Evolutionary conservation across 2,797 vertebrate species (phyloP), one percentile per base, ranked within the genome.

Genomic region (Ptychobarbus kaznakovi): DNA sequence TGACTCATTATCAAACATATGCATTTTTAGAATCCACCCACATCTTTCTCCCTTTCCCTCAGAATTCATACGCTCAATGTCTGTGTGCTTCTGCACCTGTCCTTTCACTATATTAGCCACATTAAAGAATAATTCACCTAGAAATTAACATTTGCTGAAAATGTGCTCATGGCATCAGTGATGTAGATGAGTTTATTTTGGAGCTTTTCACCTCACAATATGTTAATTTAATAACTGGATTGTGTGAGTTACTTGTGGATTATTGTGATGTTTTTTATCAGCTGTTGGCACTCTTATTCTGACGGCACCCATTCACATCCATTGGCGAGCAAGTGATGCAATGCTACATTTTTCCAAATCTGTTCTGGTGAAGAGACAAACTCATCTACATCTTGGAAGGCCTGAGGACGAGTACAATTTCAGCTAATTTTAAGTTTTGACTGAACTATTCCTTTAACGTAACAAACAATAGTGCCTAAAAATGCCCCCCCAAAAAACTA

Each of bases 1-100:
- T 83, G 81, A 83, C 72, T 83, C 81, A 83, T 63, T 74, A 61
- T 74, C 40, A 73, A 73, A 65, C 28, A 65, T 51, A 38, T 75
- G 42, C 35, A 83, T 75, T 83, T 75, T 75, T 66, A 83, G 72
- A 75, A 66, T 66, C 58, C 58, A 38, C 72, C 58, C 18, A 65
- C 70, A 74, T 12, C 81, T 82, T 74, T 49, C 40, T 2, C 51
- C 58, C 81, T 66, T 83, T 40, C 53, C 44, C 46, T 40, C 32
- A 18, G 46, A 70, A 66, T 25, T 46, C 42, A 16, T 72, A 82
- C 42, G 22, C 25, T 81, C 80, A 73, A 42, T 28, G 1, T 63
- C 10, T 28, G 25, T 63, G 58, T 16, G 61, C 22, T 58, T 82
- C 51, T 83, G 28, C 70, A 75, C 81, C 70, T 75, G 70, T 35